phyloP scores from a whole-genome alignment of 2,888 invertebrate species.

The Calephelis perditalis region DNA sequence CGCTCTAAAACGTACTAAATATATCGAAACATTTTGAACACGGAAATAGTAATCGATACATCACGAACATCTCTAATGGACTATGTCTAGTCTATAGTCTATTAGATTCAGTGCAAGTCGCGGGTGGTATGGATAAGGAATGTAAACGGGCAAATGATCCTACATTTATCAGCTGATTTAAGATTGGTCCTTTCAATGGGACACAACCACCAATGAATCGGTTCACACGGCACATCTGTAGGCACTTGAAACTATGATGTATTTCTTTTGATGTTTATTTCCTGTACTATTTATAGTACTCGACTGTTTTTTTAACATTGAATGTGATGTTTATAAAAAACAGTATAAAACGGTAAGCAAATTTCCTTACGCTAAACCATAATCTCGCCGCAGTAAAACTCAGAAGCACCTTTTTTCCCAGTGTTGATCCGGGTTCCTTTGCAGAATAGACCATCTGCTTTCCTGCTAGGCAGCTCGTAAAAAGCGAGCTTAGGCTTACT shows the following conservation, averaged over 20 bases:
- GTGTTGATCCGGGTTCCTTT: too few species aligned
- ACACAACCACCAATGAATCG: not conserved
- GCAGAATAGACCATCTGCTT: too few species aligned
- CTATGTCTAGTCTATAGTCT: conserved; percentile 4
- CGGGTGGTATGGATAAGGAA: conserved; percentile 6
- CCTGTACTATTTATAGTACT: too few species aligned
- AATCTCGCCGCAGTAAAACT: too few species aligned
- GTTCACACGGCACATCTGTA: conserved; percentile 1
- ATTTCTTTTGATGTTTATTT: too few species aligned
- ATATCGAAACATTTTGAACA: not conserved
- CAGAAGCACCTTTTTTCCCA: too few species aligned
- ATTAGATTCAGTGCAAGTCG: conserved; percentile 8
- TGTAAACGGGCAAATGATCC: conserved; percentile 15
- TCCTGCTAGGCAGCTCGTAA: too few species aligned
- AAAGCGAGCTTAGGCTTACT: too few species aligned
- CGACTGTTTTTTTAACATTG: too few species aligned
- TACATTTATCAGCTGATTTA: not conserved
- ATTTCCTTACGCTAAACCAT: too few species aligned
- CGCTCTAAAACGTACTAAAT: not conserved
- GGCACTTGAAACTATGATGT: not conserved
- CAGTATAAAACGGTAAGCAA: too few species aligned
- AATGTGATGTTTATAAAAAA: too few species aligned
- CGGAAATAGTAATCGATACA: not conserved
- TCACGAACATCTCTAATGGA: conserved; percentile 11
- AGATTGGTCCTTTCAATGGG: conserved; percentile 3